Conservation (phyloP, 2,113 vertebrate genomes). For the Amazona vittata region DNA sequence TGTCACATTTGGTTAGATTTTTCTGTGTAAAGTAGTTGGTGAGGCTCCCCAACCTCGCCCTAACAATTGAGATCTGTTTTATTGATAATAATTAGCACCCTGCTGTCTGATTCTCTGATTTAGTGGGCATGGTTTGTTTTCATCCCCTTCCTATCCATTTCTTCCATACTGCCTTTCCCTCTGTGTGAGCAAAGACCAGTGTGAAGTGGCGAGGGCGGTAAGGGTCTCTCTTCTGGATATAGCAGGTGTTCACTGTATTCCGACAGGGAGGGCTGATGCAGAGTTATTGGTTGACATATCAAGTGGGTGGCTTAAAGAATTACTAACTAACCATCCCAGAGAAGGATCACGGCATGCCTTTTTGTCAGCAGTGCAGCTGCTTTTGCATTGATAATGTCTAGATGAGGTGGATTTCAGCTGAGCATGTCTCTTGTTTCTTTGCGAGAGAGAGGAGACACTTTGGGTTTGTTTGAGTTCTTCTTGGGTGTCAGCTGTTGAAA, state of each 20-base stretch:
- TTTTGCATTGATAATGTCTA: neutral
- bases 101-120: neutral
- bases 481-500: neutral
- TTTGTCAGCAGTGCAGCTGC: neutral
- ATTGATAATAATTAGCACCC: neutral
- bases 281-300: neutral
- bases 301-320: neutral
- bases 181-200: accelerated
- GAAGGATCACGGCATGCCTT: neutral
- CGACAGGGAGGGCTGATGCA: neutral
- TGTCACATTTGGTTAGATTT: neutral
- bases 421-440: neutral
- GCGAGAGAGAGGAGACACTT: neutral
- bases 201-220: accelerated
- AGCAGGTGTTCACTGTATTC: neutral
- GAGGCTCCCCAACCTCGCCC: neutral
- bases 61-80: neutral
- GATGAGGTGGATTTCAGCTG: neutral
- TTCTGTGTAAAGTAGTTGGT: neutral
- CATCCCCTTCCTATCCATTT: neutral
- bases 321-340: neutral
- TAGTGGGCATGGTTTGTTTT: neutral
- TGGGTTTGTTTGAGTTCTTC: neutral
- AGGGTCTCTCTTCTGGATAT: neutral
- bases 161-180: neutral